Evolutionary conservation across 1,140 invertebrate genomes (phyloP).

Genomic region (Bombus impatiens): DNA sequence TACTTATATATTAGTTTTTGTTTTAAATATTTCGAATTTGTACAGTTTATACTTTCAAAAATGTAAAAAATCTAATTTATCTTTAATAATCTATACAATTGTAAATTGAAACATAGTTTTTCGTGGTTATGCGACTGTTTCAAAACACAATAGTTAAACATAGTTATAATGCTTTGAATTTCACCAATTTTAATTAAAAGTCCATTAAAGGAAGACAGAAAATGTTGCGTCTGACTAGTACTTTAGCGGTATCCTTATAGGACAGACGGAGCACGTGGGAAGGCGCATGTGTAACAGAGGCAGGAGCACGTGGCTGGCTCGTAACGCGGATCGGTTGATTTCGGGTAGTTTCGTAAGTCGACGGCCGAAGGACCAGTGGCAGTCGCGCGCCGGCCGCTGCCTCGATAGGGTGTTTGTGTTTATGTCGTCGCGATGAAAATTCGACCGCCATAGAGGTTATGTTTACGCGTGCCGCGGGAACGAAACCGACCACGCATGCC

Average conservation of each 20-base stretch:
- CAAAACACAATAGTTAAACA: no score
- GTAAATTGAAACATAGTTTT: no score
- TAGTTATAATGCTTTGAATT: not conserved
- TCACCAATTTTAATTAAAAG: not conserved
- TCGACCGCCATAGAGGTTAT: conserved; percentile 68
- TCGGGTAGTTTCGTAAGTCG: conserved; percentile 59
- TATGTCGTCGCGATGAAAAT: conserved; percentile 62
- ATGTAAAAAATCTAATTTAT: no score
- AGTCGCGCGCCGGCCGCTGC: conserved; percentile 82
- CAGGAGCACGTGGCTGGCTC: conserved; percentile 61
- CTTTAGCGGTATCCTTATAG: not conserved
- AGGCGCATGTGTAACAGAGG: not conserved
- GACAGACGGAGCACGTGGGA: conserved; percentile 52
- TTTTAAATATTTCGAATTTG: no score
- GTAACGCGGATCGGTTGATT: conserved; percentile 44
- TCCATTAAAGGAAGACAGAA: not conserved
- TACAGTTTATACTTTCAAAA: no score
- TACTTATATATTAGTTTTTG: no score
- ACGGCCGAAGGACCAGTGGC: conserved; percentile 62
- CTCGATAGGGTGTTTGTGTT: conserved; percentile 75
- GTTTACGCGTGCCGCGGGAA: conserved; percentile 60
- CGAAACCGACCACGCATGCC: conserved; percentile 27
- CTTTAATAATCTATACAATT: no score
- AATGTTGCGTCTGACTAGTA: not conserved
- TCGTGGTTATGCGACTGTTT: no score